Conservation (phyloP, 2,113 vertebrate genomes). For the Microcebus jonahi region DNA sequence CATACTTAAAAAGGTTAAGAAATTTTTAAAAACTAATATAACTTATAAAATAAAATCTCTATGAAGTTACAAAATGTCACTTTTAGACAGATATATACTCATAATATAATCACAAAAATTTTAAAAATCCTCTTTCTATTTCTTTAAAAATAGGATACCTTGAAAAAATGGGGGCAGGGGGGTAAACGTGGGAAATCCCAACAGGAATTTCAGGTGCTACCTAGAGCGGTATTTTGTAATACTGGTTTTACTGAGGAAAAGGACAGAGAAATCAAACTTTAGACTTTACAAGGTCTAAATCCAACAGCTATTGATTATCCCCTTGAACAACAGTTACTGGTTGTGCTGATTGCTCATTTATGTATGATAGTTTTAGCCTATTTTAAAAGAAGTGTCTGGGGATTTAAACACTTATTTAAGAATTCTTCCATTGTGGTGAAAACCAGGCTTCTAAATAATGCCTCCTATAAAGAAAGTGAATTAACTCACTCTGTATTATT, state of each 20-base stretch:
- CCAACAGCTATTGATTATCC: constrained; percentile 62
- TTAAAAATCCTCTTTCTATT: neutral
- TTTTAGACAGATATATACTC: neutral
- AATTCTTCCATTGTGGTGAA: constrained; percentile 56
- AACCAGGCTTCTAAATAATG: constrained; percentile 52
- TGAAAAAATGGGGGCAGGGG: neutral
- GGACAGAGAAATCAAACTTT: neutral
- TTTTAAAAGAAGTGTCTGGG: constrained; percentile 48
- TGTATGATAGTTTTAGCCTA: constrained; percentile 58
- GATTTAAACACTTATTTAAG: constrained; percentile 49
- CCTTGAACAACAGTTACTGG: constrained; percentile 29
- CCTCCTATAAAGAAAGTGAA: constrained; percentile 12
- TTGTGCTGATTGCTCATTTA: constrained; percentile 56
- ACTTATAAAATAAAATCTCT: neutral
- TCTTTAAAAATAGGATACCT: neutral
- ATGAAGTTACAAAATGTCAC: neutral
- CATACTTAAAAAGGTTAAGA: neutral
- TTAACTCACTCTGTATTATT: constrained; percentile 25
- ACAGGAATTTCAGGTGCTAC: neutral
- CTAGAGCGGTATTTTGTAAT: constrained; percentile 25
- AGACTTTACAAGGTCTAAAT: constrained; percentile 60
- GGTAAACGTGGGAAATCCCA: neutral
- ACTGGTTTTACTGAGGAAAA: neutral
- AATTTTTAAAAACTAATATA: neutral
- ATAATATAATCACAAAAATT: neutral